These are phyloP conservation scores for Adelosebastes latens DNA, from an alignment of 2,797 vertebrate species.

Conservation along the genomic window DNA sequence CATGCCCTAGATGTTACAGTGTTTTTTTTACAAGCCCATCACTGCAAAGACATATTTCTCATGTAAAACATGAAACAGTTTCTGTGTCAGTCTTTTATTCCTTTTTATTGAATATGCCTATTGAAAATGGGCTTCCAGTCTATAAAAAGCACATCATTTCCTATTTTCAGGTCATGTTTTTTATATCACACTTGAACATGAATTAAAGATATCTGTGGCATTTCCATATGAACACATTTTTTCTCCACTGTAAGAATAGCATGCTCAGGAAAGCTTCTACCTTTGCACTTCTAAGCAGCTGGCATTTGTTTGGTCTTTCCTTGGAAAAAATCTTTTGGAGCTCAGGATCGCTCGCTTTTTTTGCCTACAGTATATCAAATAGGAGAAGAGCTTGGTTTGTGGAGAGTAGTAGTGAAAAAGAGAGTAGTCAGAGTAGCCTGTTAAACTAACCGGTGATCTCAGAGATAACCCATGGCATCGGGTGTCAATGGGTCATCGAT, in stretches of 20 bases:
- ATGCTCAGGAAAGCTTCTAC: background rate
- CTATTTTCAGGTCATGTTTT: background rate
- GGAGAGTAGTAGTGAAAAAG: background rate
- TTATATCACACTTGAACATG: background rate
- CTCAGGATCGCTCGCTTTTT: background rate
- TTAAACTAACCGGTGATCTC: background rate
- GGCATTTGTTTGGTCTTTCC: background rate
- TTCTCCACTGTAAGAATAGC: background rate
- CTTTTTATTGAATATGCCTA: background rate
- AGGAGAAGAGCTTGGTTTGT: background rate
- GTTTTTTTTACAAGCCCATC: background rate
- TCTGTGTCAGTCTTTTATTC: background rate
- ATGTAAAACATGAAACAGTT: background rate
- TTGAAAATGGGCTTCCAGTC: background rate
- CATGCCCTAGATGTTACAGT: background rate
- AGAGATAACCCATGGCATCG: background rate
- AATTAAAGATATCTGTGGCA: background rate
- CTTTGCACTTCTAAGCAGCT: background rate
- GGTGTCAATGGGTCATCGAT: background rate
- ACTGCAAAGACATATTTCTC: background rate
- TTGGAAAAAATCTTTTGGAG: background rate
- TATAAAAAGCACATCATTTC: conserved; percentile 20
- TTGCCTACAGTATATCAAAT: background rate
- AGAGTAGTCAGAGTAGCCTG: background rate
- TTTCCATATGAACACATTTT: background rate